Evolutionary conservation across 1,140 invertebrate genomes (phyloP).

Genomic region (Macrobrachium nipponense): DNA sequence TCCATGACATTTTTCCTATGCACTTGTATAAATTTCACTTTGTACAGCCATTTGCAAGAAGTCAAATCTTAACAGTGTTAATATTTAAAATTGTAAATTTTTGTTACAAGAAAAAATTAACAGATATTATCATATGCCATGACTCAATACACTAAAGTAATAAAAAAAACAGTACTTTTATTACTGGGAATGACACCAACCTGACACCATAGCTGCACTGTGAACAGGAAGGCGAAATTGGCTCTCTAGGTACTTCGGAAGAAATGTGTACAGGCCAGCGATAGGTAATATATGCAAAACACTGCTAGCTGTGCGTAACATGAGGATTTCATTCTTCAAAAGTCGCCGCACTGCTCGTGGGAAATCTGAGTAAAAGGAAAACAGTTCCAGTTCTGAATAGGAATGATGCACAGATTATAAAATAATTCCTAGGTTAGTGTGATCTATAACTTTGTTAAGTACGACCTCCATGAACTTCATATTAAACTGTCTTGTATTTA

Average conservation of each 20-base stretch:
- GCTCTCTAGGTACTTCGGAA: slow-evolving; percentile 93
- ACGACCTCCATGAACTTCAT: no score
- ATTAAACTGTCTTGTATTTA: no score
- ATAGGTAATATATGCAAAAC: slow-evolving; percentile 91
- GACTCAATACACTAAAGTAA: no score
- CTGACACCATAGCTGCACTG: slow-evolving; percentile 90
- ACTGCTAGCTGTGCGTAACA: slow-evolving; percentile 88
- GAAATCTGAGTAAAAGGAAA: slow-evolving; percentile 77
- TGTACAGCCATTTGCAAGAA: no score
- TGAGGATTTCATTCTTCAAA: slow-evolving; percentile 88
- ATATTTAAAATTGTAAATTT: no score
- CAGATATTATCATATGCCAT: no score
- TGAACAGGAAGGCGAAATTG: slow-evolving; percentile 90
- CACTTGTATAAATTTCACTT: no score
- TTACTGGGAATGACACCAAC: slow-evolving; percentile 71
- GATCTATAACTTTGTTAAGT: no score
- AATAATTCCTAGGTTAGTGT: not conserved
- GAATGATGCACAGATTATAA: slow-evolving; percentile 62
- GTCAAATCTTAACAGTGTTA: no score
- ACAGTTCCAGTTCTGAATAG: not conserved
- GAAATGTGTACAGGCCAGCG: slow-evolving; percentile 90
- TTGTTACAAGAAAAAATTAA: no score
- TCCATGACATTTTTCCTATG: no score
- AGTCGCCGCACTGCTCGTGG: slow-evolving; percentile 87
- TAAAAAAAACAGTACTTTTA: not conserved